Base-by-base conservation (phyloP, 2,797 vertebrate genomes). In the Coregonus sp. region DNA sequence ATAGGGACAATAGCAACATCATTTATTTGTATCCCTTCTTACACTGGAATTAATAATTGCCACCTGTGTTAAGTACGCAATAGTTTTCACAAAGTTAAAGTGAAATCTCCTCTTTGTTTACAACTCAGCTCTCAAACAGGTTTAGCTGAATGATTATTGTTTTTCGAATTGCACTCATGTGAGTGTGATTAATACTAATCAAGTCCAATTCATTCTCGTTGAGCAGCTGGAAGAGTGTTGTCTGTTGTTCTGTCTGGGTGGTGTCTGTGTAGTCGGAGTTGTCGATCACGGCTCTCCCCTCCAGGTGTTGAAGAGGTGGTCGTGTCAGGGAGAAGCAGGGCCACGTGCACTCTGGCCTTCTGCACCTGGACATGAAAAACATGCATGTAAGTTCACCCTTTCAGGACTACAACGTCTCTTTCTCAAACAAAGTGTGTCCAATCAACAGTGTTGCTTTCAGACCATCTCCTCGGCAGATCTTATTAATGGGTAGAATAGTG, bases 111-210 rank as follows among this genome's bases (percentile, higher is more conserved):
- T 71, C 74, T 85, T 91, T 90, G 84, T 88, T 84, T 73, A 63
- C 35, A 14, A 16, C 61, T 25, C 29, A 33, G n/a, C 29, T 83
- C 76, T 68, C 31, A 78, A 86, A 76, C 83, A 87, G 77, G 90
- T 81, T 90, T 87, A 35, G 76, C 86, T 78, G 83, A 87, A 90
- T 89, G 82, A 90, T 89, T 88, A 89, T 80, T 81, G 81, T 79
- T 81, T 90, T 93, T 93, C 90, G 94, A 93, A 93, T 93, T 89
- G 86, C 87, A 82, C 84, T 79, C 89, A 80, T 85, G 88, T 89
- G 86, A 90, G 90, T 88, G 87, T 88, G 90, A 93, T 94, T 93
- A 90, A 93, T 94, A 94, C 92, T 92, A 94, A 95, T 95, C 89
- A 92, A 93, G 92, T 92, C 92, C 90, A 93, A 94, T 94, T 94